Evolutionary conservation across 2,113 vertebrate genomes (phyloP).

Genomic region (Fukomys damarensis): DNA sequence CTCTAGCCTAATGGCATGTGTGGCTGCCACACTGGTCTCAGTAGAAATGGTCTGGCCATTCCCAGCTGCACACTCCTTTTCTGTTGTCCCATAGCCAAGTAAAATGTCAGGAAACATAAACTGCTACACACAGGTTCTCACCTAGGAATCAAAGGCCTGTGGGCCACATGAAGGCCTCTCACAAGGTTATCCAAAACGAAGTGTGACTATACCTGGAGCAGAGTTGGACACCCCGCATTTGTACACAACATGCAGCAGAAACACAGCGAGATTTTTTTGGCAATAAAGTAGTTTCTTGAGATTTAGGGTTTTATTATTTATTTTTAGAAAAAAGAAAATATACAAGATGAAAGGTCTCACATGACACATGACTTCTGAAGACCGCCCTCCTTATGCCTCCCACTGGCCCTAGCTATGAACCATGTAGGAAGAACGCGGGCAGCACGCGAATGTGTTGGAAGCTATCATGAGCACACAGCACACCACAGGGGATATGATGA

Average conservation of each 20-base stretch:
- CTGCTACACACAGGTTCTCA: neutral
- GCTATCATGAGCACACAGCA: conserved; percentile 67
- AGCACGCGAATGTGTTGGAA: conserved; percentile 46
- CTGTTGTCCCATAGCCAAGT: neutral
- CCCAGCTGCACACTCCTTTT: neutral
- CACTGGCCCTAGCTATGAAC: conserved; percentile 60
- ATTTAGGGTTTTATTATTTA: conserved; percentile 64
- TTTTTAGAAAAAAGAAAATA: conserved; percentile 86
- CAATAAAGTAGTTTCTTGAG: conserved; percentile 46
- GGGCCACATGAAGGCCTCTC: neutral
- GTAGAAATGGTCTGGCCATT: neutral
- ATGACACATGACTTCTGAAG: conserved; percentile 58
- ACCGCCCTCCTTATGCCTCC: conserved; percentile 64
- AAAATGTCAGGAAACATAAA: neutral
- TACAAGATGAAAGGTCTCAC: conserved; percentile 83
- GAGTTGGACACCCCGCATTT: neutral
- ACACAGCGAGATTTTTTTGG: conserved; percentile 40
- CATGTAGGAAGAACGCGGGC: conserved; percentile 41
- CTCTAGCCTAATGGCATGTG: neutral
- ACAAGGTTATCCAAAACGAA: neutral
- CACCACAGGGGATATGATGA: conserved; percentile 70
- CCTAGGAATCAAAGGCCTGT: neutral
- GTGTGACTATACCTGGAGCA: neutral
- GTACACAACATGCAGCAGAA: conserved; percentile 60
- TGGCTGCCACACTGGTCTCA: neutral